A percentile compares a stretch with the other conserved stretches of the same genome.
These are phyloP conservation scores for Malurus splendens DNA, from an alignment of 2,797 vertebrate genomes.

Conservation along the genomic window DNA sequence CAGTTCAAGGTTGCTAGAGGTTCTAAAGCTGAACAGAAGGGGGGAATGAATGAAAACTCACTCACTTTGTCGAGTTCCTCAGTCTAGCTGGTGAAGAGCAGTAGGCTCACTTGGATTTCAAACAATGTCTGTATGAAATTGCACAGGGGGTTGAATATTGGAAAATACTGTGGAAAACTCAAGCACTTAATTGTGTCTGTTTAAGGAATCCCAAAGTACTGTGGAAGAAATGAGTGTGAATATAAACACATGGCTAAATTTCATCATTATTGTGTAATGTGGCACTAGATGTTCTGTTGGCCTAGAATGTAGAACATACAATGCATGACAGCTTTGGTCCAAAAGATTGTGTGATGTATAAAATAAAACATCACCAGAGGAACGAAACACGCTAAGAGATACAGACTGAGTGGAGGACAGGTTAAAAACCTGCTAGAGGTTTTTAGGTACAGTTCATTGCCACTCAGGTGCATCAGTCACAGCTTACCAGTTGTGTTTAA, in stretches of 20 bases:
- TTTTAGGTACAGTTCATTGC: not conserved
- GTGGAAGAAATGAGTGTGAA: not conserved
- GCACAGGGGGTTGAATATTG: not conserved
- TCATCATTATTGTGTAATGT: not conserved
- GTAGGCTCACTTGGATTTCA: not conserved
- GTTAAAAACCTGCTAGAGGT: not conserved
- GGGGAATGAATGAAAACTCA: not conserved
- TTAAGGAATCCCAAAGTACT: not conserved
- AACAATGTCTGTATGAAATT: not conserved
- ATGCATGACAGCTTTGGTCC: not conserved
- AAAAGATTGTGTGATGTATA: not conserved
- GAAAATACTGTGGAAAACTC: not conserved
- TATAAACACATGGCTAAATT: not conserved
- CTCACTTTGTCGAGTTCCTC: not conserved
- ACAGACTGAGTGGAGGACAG: not conserved
- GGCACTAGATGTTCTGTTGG: not conserved
- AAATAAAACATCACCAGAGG: not conserved
- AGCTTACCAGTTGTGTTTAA: not conserved
- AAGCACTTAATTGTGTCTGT: not conserved
- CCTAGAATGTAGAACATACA: not conserved
- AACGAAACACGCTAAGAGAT: not conserved
- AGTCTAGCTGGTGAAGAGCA: not conserved
- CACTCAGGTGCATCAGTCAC: not conserved
- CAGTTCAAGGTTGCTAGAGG: not conserved
- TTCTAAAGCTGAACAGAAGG: not conserved